These are phyloP conservation scores for Platycheirus albimanus DNA, from an alignment of 2,888 invertebrate species.

Conservation along the genomic window DNA sequence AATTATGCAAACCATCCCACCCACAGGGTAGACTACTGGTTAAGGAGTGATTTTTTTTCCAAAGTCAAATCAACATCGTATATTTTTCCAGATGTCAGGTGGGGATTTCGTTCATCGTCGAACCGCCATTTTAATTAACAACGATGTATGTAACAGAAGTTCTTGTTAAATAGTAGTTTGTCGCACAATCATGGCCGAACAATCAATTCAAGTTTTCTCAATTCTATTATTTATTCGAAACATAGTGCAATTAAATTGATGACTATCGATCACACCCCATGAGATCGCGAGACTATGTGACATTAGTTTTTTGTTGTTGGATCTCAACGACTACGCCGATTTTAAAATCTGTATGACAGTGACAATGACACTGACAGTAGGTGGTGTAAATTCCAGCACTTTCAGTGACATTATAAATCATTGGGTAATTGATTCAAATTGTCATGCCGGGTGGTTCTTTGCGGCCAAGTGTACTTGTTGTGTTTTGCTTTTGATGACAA, in stretches of 20 bases:
- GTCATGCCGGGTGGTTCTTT: slow-evolving; percentile 15
- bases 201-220: slow-evolving; percentile 44
- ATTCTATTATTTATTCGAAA: slow-evolving; percentile 52
- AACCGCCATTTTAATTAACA: no score
- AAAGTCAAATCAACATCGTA: no score
- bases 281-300: slow-evolving; percentile 49
- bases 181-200: slow-evolving; percentile 34
- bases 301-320: slow-evolving; percentile 43
- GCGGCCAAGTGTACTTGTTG: background rate
- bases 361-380: slow-evolving; percentile 36
- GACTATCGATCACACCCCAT: slow-evolving; percentile 65
- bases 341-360: slow-evolving; percentile 60
- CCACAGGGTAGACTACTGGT: slow-evolving; percentile 54
- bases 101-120: slow-evolving; percentile 3
- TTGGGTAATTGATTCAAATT: slow-evolving; percentile 42
- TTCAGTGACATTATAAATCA: slow-evolving; percentile 63
- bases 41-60: background rate
- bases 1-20: slow-evolving; percentile 61
- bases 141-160: slow-evolving; percentile 29
- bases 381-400: slow-evolving; percentile 62
- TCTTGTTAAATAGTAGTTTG: slow-evolving; percentile 30
- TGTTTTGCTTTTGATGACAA: slow-evolving; percentile 58
- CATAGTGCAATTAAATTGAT: slow-evolving; percentile 60
- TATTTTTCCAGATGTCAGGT: slow-evolving; percentile 44
- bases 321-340: slow-evolving; percentile 3